Base-by-base conservation (phyloP, 2,888 invertebrate species). In the Molorchus minor region DNA sequence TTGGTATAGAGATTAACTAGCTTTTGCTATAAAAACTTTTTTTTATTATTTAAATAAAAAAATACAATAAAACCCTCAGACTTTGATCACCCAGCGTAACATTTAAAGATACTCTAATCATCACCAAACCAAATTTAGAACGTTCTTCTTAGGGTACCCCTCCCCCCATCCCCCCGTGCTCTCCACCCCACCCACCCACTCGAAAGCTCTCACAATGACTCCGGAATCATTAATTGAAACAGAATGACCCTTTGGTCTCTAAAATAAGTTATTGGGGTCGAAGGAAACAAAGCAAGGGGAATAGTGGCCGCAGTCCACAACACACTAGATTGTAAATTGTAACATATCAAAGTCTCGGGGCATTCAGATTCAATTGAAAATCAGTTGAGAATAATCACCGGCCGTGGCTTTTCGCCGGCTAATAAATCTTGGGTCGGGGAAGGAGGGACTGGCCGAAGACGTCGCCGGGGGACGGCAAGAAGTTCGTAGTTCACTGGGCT, bases 221-320 rank as follows among this genome's bases (percentile, higher is more conserved):
- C 20, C 41, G 20, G 30, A 52, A 30, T 52, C 52, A 52, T 52
- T 52, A 52, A 52, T 52, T 52, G 52, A 52, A 52, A 52, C 41
- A 41, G 52, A 52, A 52, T 41, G 52, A 52, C 52, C 52, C 52
- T 52, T 52, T 52, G 52, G 19, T 41, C 52, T 52, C 52, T 52
- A 41, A 52, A 52, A 52, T 52, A 52, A 52, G 41, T 52, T 52
- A 52, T 52, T 41, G 52, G 52, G 52, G 52, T 38, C 15, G 52
- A 40, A 30, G 13, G 30, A 41, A 41, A 52, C 52, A 52, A 52
- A 52, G 52, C 41, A 17, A 41, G 40, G 40, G 41, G 52, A 29
- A 16, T 25, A 49, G 40, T 49, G 49, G 17, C 41, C 52, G 41
- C 19, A 10, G 52, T 52, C 40, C 33, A 41, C 52, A 19, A 29